Evolutionary conservation across 2,113 vertebrate species (phyloP), one percentile per base, ranked within the genome.

Genomic region (Synchiropus splendidus): DNA sequence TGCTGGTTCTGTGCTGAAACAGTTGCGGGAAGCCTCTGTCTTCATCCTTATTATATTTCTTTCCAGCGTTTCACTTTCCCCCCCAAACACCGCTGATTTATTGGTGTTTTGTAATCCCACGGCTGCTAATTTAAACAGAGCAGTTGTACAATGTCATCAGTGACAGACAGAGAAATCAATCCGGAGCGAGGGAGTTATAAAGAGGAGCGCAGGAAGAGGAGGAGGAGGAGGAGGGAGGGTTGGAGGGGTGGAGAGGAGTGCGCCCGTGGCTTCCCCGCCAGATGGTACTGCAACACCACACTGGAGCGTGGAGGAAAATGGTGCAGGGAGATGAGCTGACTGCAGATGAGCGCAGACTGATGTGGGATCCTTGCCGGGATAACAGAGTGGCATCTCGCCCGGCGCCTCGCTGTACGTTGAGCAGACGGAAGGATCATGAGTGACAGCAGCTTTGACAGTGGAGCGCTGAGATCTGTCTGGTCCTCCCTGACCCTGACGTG

Each of bases 231-330:
- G 32, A 38, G 27, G 38, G 51, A 54, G 17, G 43, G 37, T 16
- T 5, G 10, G 42, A 31, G 15, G 5, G 48, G 50, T 45, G 14
- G 32, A 35, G 55, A 6, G 32, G 38, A 31, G 34, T 58, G 43
- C 44, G 55, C 40, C 50, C 31, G 39, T 32, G 18, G 33, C 43
- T 55, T 63, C 36, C 48, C 78, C 84, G 78, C 61, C 66, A 83
- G 84, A 79, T 74, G 83, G 83, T 74, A 58, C 64, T 79, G 69
- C 58, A 68, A 64, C 75, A 61, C 56, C 68, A 31, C 36, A 4
- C 36, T 45, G 60, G 18, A 55, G 46, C 58, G 57, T 44, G 45
- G 36, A 66, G n/a, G 41, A 67, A 72, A 75, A 64, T 67, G 73
- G 68, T 63, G 71, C 77, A 75, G 57, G 51, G 72, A 52, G 54